Evolutionary conservation across 2,113 vertebrate species (phyloP).

Genomic region (Microcebus ravelobensis): DNA sequence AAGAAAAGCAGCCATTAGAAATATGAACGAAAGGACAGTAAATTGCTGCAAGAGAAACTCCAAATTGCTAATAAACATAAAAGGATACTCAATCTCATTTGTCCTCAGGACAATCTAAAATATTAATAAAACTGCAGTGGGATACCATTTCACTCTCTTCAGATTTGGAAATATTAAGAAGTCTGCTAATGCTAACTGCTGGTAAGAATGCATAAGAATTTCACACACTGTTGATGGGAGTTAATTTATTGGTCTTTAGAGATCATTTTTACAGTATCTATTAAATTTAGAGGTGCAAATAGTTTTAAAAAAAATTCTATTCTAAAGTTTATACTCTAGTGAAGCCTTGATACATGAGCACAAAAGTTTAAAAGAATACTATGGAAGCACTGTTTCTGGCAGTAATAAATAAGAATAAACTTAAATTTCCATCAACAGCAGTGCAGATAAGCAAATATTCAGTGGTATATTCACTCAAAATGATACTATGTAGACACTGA

Average conservation of each 20-base stretch:
- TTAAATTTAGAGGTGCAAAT: neutral
- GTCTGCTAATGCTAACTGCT: neutral
- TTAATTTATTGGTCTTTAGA: neutral
- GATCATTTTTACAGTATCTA: neutral
- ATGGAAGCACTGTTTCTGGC: neutral
- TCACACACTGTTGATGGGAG: neutral
- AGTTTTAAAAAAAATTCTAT: neutral
- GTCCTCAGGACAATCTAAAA: neutral
- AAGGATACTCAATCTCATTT: neutral
- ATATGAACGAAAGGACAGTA: neutral
- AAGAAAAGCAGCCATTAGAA: neutral
- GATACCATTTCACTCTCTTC: neutral
- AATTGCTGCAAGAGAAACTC: neutral
- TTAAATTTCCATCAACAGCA: neutral
- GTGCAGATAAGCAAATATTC: neutral
- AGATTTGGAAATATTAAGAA: neutral
- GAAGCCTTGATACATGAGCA: neutral
- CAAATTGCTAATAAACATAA: neutral
- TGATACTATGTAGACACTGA: neutral
- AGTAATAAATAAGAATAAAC: neutral
- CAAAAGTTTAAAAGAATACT: neutral
- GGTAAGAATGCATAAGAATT: neutral
- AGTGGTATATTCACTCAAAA: neutral
- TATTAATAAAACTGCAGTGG: neutral
- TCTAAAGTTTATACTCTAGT: neutral